Conservation (phyloP, 2,113 vertebrate genomes). For the Corynorhinus townsendii region DNA sequence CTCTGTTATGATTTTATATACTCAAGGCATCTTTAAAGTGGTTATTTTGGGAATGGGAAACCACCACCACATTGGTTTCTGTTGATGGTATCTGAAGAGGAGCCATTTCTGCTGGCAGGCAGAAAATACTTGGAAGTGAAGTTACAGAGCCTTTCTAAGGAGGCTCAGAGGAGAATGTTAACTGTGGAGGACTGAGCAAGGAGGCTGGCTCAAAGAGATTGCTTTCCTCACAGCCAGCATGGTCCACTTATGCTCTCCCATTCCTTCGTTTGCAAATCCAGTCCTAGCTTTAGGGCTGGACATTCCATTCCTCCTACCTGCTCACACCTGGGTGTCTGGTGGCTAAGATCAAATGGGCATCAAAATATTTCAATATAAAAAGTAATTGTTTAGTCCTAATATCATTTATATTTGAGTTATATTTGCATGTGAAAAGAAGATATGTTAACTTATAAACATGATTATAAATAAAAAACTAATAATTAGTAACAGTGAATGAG, state of each 20-base stretch:
- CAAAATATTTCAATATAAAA: not conserved
- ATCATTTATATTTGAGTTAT: not conserved
- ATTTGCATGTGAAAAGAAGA: not conserved
- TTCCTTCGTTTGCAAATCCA: not conserved
- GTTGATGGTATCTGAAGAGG: not conserved
- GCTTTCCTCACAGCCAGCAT: not conserved
- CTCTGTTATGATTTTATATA: conserved; percentile 55
- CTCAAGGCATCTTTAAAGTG: conserved; percentile 52
- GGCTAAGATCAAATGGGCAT: not conserved
- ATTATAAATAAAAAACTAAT: not conserved
- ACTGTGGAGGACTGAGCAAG: not conserved
- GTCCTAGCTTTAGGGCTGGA: not conserved
- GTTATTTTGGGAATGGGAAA: conserved; percentile 52
- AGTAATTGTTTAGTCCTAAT: not conserved
- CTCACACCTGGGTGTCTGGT: not conserved
- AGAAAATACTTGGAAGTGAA: not conserved
- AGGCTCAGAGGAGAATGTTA: not conserved
- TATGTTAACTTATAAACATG: not conserved
- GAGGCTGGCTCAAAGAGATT: not conserved
- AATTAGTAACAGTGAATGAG: not conserved
- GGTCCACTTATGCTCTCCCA: not conserved
- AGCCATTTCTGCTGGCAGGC: not conserved
- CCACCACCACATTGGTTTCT: conserved; percentile 39
- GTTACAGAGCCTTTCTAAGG: not conserved
- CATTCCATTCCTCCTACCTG: not conserved